Conservation (phyloP, 2,113 vertebrate species). For the Clinocottus analis region DNA sequence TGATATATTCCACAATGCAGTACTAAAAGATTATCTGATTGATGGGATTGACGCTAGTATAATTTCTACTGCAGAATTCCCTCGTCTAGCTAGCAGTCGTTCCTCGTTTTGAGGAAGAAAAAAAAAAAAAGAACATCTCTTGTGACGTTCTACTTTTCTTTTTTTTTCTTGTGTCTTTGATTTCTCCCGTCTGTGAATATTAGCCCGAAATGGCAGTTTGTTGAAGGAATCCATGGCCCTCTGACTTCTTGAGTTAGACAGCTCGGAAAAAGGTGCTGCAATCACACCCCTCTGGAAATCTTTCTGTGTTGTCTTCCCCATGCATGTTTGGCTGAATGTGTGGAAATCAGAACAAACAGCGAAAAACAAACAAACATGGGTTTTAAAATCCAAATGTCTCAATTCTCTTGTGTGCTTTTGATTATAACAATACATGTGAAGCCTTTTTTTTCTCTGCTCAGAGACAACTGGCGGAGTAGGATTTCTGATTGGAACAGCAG, state of each 20-base stretch:
- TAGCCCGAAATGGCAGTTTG: constrained; percentile 16
- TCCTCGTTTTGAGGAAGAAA: not conserved
- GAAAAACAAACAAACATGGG: not conserved
- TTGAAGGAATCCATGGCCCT: not conserved
- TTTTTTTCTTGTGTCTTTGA: not conserved
- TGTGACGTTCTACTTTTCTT: not conserved
- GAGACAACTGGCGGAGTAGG: not conserved
- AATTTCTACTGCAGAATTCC: not conserved
- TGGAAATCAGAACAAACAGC: constrained; percentile 7
- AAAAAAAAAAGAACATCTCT: not conserved
- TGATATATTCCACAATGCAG: not conserved
- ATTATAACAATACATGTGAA: constrained; percentile 48
- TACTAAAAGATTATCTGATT: not conserved
- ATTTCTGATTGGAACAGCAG: not conserved
- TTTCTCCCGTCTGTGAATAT: not conserved
- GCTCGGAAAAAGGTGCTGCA: constrained; percentile 19
- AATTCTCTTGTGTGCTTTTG: constrained; percentile 37
- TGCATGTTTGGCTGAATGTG: not conserved
- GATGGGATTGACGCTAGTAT: not conserved
- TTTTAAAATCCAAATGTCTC: no score
- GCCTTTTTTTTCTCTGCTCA: constrained; percentile 40
- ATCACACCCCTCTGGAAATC: constrained; percentile 2
- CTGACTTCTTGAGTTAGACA: constrained; percentile 10
- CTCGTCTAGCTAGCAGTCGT: not conserved
- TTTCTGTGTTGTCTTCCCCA: not conserved